phyloP scores from a whole-genome alignment of 1,140 invertebrate genomes.

The Lepidurus packardi region DNA sequence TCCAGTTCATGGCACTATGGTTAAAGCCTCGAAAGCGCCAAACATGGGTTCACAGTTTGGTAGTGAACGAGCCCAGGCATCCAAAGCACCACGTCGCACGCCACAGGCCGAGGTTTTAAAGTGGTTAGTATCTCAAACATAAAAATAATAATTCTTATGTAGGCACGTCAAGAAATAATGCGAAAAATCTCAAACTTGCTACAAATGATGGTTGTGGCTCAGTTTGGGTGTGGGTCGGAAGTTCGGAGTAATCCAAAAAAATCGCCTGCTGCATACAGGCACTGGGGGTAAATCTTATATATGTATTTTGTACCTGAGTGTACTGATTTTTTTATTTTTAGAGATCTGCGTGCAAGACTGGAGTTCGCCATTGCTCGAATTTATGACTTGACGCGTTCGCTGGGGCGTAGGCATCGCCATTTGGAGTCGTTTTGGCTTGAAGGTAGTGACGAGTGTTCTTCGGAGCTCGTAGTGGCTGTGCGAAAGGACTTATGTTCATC shows the following conservation, averaged over 20 bases:
- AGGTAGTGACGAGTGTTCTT: slow-evolving; percentile 51
- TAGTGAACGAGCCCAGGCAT: not conserved
- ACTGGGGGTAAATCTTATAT: slow-evolving; percentile 22
- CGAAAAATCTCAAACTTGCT: slow-evolving; percentile 75
- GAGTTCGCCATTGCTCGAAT: slow-evolving; percentile 83
- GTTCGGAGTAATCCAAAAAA: not conserved
- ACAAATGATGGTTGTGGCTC: slow-evolving; percentile 86
- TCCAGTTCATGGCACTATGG: slow-evolving; percentile 51
- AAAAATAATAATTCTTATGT: slow-evolving; percentile 29
- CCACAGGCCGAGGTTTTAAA: slow-evolving; percentile 14
- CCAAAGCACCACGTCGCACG: not conserved
- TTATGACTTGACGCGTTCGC: slow-evolving; percentile 53
- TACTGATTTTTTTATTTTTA: slow-evolving; percentile 44
- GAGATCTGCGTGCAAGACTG: slow-evolving; percentile 82
- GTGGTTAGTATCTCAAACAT: not conserved
- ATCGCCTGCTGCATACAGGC: not conserved
- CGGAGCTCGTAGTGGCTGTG: slow-evolving; percentile 76
- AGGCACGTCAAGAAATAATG: slow-evolving; percentile 52
- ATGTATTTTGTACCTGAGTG: not conserved
- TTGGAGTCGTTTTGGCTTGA: slow-evolving; percentile 52
- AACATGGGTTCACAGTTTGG: slow-evolving; percentile 3
- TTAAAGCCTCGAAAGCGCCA: not conserved
- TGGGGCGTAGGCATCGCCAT: slow-evolving; percentile 49
- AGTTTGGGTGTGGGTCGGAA: slow-evolving; percentile 82
- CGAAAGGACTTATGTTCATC: slow-evolving; percentile 84